Evolutionary conservation across 1,140 invertebrate genomes (phyloP).

Genomic region (Heliconius himera): DNA sequence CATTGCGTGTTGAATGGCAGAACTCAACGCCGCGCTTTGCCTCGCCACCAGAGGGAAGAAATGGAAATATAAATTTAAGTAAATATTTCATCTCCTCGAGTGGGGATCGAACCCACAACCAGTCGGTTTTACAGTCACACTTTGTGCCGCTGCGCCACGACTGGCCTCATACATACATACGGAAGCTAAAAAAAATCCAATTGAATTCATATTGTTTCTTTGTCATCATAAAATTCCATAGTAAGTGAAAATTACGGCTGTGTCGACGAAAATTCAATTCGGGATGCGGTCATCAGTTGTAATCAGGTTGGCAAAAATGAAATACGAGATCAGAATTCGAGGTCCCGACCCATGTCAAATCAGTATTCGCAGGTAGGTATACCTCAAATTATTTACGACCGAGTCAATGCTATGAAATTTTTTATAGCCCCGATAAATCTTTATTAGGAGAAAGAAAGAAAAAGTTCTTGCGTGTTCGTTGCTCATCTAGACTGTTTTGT

Average conservation of each 20-base stretch:
- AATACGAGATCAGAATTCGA: slow-evolving; percentile 57
- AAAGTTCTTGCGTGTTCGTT: slow-evolving; percentile 12
- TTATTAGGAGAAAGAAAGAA: slow-evolving; percentile 49
- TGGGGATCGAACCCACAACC: no score
- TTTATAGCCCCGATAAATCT: slow-evolving; percentile 73
- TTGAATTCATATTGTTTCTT: background rate
- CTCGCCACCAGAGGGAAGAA: no score
- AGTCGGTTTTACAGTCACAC: no score
- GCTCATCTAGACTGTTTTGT: background rate
- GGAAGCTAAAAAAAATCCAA: no score
- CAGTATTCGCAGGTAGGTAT: slow-evolving; percentile 77
- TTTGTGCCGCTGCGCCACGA: no score
- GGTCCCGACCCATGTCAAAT: slow-evolving; percentile 75
- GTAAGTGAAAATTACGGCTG: slow-evolving; percentile 44
- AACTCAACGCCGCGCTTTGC: no score
- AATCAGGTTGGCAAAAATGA: slow-evolving; percentile 66
- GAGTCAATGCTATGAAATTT: slow-evolving; percentile 71
- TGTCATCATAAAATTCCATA: background rate
- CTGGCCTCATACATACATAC: no score
- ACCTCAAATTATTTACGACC: slow-evolving; percentile 74
- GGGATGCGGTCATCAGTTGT: slow-evolving; percentile 56
- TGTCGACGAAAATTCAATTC: slow-evolving; percentile 66
- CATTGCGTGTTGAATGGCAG: no score
- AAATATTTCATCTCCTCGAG: no score
- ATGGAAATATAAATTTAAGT: no score